These are phyloP conservation scores for Scaptomyza cyrtandrae DNA, from an alignment of 2,888 invertebrate genomes.

Conservation along the genomic window DNA sequence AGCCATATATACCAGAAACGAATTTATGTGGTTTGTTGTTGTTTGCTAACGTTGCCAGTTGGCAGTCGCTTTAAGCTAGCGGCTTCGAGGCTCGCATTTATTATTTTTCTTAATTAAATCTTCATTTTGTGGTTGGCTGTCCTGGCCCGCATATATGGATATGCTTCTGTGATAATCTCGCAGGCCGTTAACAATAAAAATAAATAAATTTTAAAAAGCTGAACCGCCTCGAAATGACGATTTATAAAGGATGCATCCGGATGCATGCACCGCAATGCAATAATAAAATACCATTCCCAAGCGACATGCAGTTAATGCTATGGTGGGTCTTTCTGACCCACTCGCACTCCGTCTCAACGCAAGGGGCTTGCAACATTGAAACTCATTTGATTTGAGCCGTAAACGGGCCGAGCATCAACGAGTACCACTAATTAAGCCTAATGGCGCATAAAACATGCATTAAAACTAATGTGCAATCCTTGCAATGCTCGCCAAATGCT, in stretches of 20 bases:
- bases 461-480: constrained; percentile 77
- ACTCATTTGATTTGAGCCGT: constrained; percentile 54
- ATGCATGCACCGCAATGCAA: constrained; percentile 47
- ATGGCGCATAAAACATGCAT: constrained; percentile 80
- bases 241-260: constrained; percentile 37
- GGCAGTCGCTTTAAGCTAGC: constrained; percentile 34
- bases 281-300: constrained; percentile 54
- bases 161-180: constrained; percentile 17
- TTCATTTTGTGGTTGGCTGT: constrained; percentile 39
- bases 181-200: constrained; percentile 33
- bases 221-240: constrained; percentile 16
- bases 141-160: constrained; percentile 1
- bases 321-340: neutral
- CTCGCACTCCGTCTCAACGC: neutral
- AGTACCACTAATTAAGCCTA: constrained; percentile 76
- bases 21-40: constrained; percentile 57
- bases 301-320: constrained; percentile 40
- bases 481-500: constrained; percentile 31
- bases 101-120: constrained; percentile 78
- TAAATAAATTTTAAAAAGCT: constrained; percentile 1
- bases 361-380: constrained; percentile 52
- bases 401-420: constrained; percentile 29
- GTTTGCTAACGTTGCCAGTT: constrained; percentile 32
- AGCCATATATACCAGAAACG: constrained; percentile 24
- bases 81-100: constrained; percentile 58